Base-by-base conservation (phyloP, 1,140 invertebrate species). In the Megathymus violae region DNA sequence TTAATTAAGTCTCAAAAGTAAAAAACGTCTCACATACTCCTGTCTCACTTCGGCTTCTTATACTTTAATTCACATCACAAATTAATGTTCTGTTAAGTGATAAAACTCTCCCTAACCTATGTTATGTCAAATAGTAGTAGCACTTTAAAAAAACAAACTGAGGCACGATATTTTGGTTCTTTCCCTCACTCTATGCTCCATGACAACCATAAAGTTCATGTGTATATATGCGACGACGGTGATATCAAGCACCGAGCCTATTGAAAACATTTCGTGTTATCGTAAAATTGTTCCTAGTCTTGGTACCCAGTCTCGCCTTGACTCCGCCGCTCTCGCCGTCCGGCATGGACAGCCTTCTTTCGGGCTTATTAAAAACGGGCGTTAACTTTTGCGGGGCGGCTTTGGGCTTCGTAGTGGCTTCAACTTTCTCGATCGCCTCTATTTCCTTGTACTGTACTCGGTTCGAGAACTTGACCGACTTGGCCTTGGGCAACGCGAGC, bases 381-480 rank as follows among this genome's bases (percentile, higher is more conserved):
- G 80, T 82, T 7, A 78, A 68, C 52, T 78, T 77, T 51, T 65
- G 62, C 10, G 48, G 50, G 10, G 38, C 14, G 27, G 10, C 27
- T 15, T 67, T 79, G 0, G 68, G 56, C 22, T 64, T 74, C 4
- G 44, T 34, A 13, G 52, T 14, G 9, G 14, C 38, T 14, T 34
- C 47, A 11, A 36, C 1, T 22, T 71, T 72, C 41, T 78, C 69
- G 7, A 50, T 72, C 0, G 64, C 4, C 47, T 91, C 89, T 46
- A 92, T 92, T 72, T 91, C 88, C 76, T 91, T 91, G 62, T 89
- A 91, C 40, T 92, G 78, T 1, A 92, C 75, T 10, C 80, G 80
- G 52, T 80, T 89, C 0, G 89, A 91, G 58, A 92, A 92, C 64
- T 92, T 91, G 0, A 92, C 91, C 0, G 89, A 89, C 62, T 92